Conservation (phyloP, 2,888 invertebrate species). For the Lacanobia oleracea region DNA sequence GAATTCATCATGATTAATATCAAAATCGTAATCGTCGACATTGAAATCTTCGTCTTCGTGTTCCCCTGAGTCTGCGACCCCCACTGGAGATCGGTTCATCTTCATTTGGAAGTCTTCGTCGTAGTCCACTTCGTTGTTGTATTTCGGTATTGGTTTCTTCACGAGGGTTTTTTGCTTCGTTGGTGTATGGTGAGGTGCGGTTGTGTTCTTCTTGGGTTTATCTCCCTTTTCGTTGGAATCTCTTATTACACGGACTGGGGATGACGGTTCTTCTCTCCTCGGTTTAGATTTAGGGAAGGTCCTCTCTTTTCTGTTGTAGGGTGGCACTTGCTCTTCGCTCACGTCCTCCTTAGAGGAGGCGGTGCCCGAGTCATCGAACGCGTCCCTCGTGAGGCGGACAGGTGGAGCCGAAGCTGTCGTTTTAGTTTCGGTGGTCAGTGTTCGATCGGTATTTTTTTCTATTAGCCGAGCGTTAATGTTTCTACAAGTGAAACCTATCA, state of each 20-base stretch:
- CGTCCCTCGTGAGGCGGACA: conserved; percentile 70
- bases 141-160: conserved; percentile 84
- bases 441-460: conserved; percentile 70
- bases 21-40: conserved; percentile 85
- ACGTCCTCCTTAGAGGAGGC: conserved; percentile 70
- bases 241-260: conserved; percentile 55
- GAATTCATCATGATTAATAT: conserved; percentile 84
- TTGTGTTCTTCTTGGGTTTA: conserved; percentile 42
- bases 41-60: conserved; percentile 86
- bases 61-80: conserved; percentile 76
- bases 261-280: conserved; percentile 7
- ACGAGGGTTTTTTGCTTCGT: conserved; percentile 68
- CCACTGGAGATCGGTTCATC: conserved; percentile 66
- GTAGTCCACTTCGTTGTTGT: conserved; percentile 76
- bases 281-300: conserved; percentile 49
- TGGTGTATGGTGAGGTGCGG: conserved; percentile 2
- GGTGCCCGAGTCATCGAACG: conserved; percentile 60
- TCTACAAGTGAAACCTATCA: conserved; percentile 62
- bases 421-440: conserved; percentile 63
- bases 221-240: conserved; percentile 61
- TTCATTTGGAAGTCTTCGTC: conserved; percentile 81
- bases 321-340: conserved; percentile 64
- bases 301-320: conserved; percentile 62
- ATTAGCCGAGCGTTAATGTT: conserved; percentile 70
- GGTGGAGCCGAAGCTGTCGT: conserved; percentile 65